Evolutionary conservation across 2,113 vertebrate species (phyloP), one percentile per base, ranked within the genome.

Genomic region (Xiphophorus couchianus): DNA sequence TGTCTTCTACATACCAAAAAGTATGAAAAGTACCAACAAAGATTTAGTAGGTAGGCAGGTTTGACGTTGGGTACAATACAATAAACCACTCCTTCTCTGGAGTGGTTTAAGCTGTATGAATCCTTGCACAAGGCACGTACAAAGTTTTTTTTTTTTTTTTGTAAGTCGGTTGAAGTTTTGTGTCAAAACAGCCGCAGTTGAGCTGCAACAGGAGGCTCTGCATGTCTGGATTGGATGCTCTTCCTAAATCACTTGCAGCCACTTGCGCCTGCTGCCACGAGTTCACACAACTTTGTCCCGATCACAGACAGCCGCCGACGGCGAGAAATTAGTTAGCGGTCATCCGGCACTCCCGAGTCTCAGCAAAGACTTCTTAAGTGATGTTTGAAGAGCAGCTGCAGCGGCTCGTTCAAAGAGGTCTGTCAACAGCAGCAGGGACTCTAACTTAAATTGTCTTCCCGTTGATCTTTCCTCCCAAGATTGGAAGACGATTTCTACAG

Each of bases 321-420:
- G 76, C 27, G 86, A 83, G 80, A 82, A 81, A 89, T 76, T 77
- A 14, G 63, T 76, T 60, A 60, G 68, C 71, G 42, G 80, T 86
- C 80, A 73, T 31, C 28, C 27, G 4, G 4, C 78, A 37, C 71
- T 75, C 78, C 78, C 66, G 67, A 60, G 69, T 73, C 69, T 48
- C 62, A 33, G 62, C 67, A 68, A 62, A 58, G 70, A 67, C 58
- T 28, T 69, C 62, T 78, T 82, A 71, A 66, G 82, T 74, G 39
- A 85, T 35, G 82, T 69, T 58, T 68, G 72, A 62, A 48, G 80
- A 74, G 63, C 88, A 89, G 88, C 90, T 86, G 85, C 77, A 30
- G 77, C n/a, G 37, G 75, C 27, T 25, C 4, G 28, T 68, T 84
- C 87, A 85, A 79, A 44, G n/a, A 30, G 51, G 8, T 61, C 60